Conservation (phyloP, 1,140 invertebrate genomes). For the Bombus huntii region DNA sequence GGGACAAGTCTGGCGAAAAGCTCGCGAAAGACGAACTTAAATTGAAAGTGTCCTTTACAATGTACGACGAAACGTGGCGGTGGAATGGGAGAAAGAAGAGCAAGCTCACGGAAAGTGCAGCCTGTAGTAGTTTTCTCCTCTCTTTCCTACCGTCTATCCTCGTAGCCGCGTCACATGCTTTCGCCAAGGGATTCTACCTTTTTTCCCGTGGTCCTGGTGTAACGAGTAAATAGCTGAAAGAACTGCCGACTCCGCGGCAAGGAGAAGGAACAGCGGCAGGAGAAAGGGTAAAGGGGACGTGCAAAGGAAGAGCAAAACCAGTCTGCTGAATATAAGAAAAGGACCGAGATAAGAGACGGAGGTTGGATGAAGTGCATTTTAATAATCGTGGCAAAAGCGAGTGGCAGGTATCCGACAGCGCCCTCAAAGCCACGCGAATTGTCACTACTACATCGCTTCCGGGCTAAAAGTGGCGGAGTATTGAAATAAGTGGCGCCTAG, state of each 20-base stretch:
- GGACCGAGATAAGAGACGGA: not conserved
- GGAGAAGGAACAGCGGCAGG: constrained; percentile 38
- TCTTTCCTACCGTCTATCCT: not conserved
- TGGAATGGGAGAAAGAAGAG: not conserved
- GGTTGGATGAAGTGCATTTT: constrained; percentile 63
- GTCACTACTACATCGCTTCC: constrained; percentile 64
- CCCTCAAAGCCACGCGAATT: constrained; percentile 64
- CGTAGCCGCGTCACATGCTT: not conserved
- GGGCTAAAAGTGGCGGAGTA: constrained; percentile 61
- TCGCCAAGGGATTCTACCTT: constrained; percentile 10
- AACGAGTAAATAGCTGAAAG: constrained; percentile 70
- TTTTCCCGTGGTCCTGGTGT: constrained; percentile 29
- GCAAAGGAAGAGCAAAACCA: constrained; percentile 51
- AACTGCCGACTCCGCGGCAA: constrained; percentile 32
- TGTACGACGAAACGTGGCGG: constrained; percentile 40
- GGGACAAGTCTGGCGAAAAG: constrained; percentile 58
- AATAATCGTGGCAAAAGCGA: constrained; percentile 68
- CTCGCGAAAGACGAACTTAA: constrained; percentile 65
- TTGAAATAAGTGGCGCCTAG: constrained; percentile 64
- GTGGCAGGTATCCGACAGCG: constrained; percentile 44
- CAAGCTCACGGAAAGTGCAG: constrained; percentile 27
- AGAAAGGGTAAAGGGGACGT: constrained; percentile 58
- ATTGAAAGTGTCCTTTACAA: constrained; percentile 71
- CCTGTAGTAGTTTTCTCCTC: constrained; percentile 42
- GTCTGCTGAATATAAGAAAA: constrained; percentile 3